Base-by-base conservation (phyloP, 2,888 invertebrate genomes). In the Pinctada fucata region DNA sequence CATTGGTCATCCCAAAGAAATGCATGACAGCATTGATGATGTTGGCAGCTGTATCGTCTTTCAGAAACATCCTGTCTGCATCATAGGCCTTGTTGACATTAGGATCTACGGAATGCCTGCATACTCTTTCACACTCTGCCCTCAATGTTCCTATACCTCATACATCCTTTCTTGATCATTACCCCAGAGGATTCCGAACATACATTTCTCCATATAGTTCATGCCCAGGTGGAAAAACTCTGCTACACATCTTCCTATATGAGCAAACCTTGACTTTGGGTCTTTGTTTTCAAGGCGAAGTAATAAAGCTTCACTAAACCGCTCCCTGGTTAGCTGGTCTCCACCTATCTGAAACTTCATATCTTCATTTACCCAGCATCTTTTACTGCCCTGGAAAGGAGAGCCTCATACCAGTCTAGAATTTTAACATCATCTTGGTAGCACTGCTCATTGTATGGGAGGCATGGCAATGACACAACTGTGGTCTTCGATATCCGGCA, bases 161-260 rank as follows among this genome's bases (percentile, higher is more conserved):
- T 16, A 52, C 71, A 5, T 16, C 51, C 5, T 52, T 51, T 31
- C 31, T 31, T 31, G 31, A 13, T 50, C n/a, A 58, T 13, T 13
- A 58, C 13, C 13, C 58, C 58, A 58, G 8, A 58, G 6, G 8
- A 10, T 13, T 10, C 58, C 13, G 58, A 58, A 58, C 6, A 58
- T 58, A 10, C 8, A 6, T 13, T 58, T 58, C 58, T 58, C 58
- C 13, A 58, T 10, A 13, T 10, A 79, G 47, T 82, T 84, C 84
- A 83, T 83, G 8, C 45, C 48, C 72, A 84, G 31, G 64, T 84
- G 82, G 64, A 84, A 84, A 16, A 78, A 72, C 52, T 84, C 83
- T 72, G 78, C 78, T 5, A 79, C 82, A 8, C 80, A 77, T 2
- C 80, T 81, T 2, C 72, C 47, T 6, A 83, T 52, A 63, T 79